Conservation (phyloP, 2,797 vertebrate genomes). For the Emydoidea blandingii region DNA sequence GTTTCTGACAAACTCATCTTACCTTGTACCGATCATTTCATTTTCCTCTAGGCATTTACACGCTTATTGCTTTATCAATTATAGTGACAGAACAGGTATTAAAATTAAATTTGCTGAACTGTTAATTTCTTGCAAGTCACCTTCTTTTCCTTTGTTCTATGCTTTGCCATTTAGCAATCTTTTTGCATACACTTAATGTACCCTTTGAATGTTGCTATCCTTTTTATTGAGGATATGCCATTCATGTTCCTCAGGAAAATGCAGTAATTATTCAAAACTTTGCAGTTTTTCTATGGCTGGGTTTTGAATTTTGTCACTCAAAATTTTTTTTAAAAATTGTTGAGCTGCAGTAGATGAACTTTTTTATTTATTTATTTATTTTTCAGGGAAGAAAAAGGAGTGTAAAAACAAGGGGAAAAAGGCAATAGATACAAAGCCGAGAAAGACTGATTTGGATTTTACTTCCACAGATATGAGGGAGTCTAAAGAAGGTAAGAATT, state of each 20-base stretch:
- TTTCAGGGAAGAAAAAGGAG: conserved; percentile 84
- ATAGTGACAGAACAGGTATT: background rate
- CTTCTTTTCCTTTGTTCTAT: background rate
- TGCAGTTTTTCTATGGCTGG: background rate
- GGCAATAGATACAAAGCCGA: conserved; percentile 74
- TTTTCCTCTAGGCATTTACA: background rate
- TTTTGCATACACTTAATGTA: background rate
- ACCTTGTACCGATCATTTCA: background rate
- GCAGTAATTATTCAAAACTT: background rate
- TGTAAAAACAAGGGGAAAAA: conserved; percentile 81
- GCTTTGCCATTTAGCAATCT: background rate
- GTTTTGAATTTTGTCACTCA: conserved; percentile 5
- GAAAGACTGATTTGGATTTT: conserved; percentile 79
- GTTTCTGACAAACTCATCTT: background rate
- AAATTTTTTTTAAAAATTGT: background rate
- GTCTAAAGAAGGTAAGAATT: conserved; percentile 88
- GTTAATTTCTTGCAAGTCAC: background rate
- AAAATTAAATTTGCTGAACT: background rate
- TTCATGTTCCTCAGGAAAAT: conserved; percentile 45
- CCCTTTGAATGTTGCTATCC: background rate
- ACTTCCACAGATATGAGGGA: conserved; percentile 90
- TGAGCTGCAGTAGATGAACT: background rate
- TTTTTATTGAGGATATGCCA: background rate
- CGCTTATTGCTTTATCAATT: background rate
- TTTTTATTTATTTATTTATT: background rate